A percentile compares a stretch with the other conserved stretches of the same genome.
Evolutionary conservation across 2,113 vertebrate species (phyloP).

Genomic region (Semicossyphus pulcher): DNA sequence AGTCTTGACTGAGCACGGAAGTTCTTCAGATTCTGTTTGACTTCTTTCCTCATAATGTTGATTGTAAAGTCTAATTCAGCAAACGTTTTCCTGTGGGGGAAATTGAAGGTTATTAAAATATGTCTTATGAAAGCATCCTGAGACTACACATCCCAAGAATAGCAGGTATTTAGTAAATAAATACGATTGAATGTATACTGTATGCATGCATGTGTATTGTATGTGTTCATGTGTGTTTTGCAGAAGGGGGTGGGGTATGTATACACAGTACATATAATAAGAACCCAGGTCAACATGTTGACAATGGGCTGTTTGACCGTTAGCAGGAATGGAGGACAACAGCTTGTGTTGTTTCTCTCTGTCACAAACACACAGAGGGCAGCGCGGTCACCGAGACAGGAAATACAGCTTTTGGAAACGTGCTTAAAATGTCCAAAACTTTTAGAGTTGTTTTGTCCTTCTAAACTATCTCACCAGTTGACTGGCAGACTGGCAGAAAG

Average conservation of each 20-base stretch:
- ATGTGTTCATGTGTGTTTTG: slow-evolving; percentile 4
- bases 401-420: slow-evolving; percentile 10
- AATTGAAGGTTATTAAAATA: too few relatives aligned
- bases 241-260: slow-evolving; percentile 9
- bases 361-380: slow-evolving; percentile 20
- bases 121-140: background rate
- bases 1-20: too few relatives aligned
- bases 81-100: too few relatives aligned
- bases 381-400: slow-evolving; percentile 5
- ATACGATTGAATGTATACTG: background rate
- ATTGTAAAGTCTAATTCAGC: too few relatives aligned
- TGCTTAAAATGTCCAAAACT: background rate
- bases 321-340: slow-evolving; percentile 28
- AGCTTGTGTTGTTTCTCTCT: slow-evolving; percentile 25
- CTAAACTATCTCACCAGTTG: background rate
- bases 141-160: background rate
- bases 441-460: too few relatives aligned
- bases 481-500: background rate
- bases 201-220: background rate
- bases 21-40: too few relatives aligned
- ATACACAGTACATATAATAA: slow-evolving; percentile 17
- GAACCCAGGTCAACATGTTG: slow-evolving; percentile 34
- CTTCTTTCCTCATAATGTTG: too few relatives aligned
- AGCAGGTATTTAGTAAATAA: background rate
- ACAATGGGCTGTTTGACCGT: slow-evolving; percentile 40